Base-by-base conservation (phyloP, 2,113 vertebrate genomes). In the Phalacrocorax pelagicus region DNA sequence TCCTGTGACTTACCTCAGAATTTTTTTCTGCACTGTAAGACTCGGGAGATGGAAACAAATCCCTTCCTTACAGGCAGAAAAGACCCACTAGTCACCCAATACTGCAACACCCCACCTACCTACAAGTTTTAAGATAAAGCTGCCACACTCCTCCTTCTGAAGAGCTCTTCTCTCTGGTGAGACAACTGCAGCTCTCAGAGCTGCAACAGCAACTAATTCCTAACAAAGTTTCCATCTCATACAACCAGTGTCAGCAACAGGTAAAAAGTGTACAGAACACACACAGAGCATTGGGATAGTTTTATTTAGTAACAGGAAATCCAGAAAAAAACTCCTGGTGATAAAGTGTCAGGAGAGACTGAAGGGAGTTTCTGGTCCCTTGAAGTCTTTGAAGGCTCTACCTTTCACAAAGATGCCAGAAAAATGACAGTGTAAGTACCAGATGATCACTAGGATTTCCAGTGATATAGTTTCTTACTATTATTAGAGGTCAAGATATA, bases 231-330 rank as follows among this genome's bases (percentile, higher is more conserved):
- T 88, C 72, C 66, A 40, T 30, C 77, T 81, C 46, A 54, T 9
- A 5, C 36, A 94, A n/a, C 14, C 26, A 55, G 3, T 8, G 5
- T 24, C 38, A 66, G n/a, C 16, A 74, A 51, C 6, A 57, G 4
- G 9, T 17, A 69, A 77, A 42, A 63, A 63, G 2, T 5, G 24
- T 6, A 52, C 0, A 2, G 10, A 79, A 75, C 5, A 9, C 46
- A 57, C 57, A 0, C 40, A 92, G 15, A 62, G 5, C 30, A 57
- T 0, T 40, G 12, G 30, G 2, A 6, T 46, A 72, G 15, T 47
- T 85, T 58, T 36, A 71, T 40, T 55, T 34, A 55, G 40, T 14
- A 49, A 30, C 49, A 91, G 6, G 11, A 10, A 73, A 70, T 21
- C 7, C 7, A 15, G 32, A 20, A 17, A 42, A 86, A 62, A 74